Conservation (phyloP, 53 echinoderm and acorn worm species). For the Patiria pectinifera region DNA sequence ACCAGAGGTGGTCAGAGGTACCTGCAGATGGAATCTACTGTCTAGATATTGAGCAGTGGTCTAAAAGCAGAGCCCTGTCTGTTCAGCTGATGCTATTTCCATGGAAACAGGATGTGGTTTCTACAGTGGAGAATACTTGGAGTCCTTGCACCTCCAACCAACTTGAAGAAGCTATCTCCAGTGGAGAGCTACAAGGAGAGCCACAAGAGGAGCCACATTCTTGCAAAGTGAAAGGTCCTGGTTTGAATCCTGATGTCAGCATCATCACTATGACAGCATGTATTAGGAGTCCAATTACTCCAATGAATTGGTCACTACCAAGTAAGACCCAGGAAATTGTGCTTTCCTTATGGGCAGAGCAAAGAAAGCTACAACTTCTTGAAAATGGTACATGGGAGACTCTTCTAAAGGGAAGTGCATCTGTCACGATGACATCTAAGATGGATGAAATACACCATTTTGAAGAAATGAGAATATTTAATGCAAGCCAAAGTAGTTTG, state of each 20-base stretch:
- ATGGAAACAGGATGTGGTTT: conserved; percentile 66
- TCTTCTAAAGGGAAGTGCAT: neutral
- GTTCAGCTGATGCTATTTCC: conserved; percentile 69
- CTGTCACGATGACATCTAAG: neutral
- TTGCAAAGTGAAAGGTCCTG: neutral
- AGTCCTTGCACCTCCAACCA: neutral
- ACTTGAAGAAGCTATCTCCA: neutral
- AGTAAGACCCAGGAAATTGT: neutral
- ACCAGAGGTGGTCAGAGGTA: conserved; percentile 80
- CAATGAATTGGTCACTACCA: conserved; percentile 62
- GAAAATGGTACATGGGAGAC: neutral
- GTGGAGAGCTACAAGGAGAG: neutral
- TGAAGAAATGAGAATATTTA: neutral
- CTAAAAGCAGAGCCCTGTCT: neutral
- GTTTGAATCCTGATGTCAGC: conserved; percentile 12
- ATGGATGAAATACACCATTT: neutral
- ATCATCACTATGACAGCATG: neutral
- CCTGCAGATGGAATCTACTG: conserved; percentile 86
- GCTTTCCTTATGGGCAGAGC: conserved; percentile 27
- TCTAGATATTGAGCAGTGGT: conserved; percentile 43
- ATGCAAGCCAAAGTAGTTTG: neutral
- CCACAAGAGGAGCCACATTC: neutral
- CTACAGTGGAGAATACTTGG: neutral
- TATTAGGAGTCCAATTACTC: conserved; percentile 56
- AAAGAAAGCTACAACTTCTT: conserved; percentile 9